Evolutionary conservation across 1,140 invertebrate genomes (phyloP), one percentile per base, ranked within the genome.

Genomic region (Harlomillsia oculata): DNA sequence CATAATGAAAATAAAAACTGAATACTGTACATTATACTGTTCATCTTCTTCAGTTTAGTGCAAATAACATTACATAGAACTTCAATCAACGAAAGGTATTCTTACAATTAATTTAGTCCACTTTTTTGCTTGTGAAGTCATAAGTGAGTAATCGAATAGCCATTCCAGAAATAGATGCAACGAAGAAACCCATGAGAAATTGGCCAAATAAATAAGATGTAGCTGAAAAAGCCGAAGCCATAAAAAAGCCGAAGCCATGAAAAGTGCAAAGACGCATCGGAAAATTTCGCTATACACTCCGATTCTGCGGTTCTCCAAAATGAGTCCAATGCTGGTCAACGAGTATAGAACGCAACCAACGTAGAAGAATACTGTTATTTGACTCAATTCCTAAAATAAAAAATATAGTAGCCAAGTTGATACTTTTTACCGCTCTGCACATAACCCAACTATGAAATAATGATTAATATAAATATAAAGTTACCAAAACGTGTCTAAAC

Each of bases 401-500:
- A 13, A 23, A n/a, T n/a, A n/a, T n/a, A n/a, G n/a, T n/a, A n/a
- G n/a, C n/a, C n/a, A n/a, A n/a, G n/a, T n/a, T n/a, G n/a, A n/a
- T n/a, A n/a, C n/a, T n/a, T n/a, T n/a, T n/a, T n/a, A n/a, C n/a
- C n/a, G n/a, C n/a, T n/a, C n/a, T n/a, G n/a, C n/a, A n/a, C n/a
- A n/a, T n/a, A n/a, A n/a, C n/a, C n/a, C n/a, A n/a, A n/a, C n/a
- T n/a, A n/a, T n/a, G n/a, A n/a, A n/a, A n/a, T n/a, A n/a, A n/a
- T n/a, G n/a, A 16, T 16, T 21, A 40, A 5, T 21, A 40, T 14
- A 40, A 40, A 8, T 40, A 5, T n/a, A 72, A n/a, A n/a, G 76
- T 78, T 69, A 84, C 82, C 76, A 79, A 72, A 64, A 79, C 72
- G 63, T 75, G 71, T 1, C 75, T 68, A 20, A 78, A 75, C 1